phyloP scores from a whole-genome alignment of 2,888 invertebrate genomes.

The Prenolepis imparis region DNA sequence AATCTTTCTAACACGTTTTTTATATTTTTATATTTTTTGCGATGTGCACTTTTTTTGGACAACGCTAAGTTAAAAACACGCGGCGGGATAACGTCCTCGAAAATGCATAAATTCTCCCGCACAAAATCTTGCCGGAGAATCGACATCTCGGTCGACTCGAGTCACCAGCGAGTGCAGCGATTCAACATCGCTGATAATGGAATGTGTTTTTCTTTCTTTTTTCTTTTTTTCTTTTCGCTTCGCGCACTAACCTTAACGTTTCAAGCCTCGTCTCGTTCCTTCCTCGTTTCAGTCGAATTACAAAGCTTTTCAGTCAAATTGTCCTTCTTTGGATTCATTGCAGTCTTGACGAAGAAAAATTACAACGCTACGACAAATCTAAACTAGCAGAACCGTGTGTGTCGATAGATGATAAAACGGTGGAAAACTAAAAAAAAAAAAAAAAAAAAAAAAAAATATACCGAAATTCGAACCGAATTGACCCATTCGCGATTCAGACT shows the following conservation, averaged over 20 bases:
- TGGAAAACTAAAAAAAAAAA: conserved; percentile 6
- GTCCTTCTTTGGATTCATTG: conserved; percentile 75
- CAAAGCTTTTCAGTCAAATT: conserved; percentile 66
- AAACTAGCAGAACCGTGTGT: conserved; percentile 38
- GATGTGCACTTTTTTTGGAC: neutral
- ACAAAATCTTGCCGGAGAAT: conserved; percentile 36
- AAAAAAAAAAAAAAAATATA: conserved; percentile 7
- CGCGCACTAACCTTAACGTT: conserved; percentile 35
- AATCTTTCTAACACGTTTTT: neutral
- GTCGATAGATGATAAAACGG: conserved; percentile 40
- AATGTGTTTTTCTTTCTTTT: conserved; percentile 61
- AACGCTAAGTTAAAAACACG: conserved; percentile 6
- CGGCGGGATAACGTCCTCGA: conserved; percentile 47
- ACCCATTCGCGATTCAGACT: conserved; percentile 1
- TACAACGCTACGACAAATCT: conserved; percentile 40
- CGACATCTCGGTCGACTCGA: conserved; percentile 31
- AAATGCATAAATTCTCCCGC: conserved; percentile 9
- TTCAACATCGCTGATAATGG: conserved; percentile 58
- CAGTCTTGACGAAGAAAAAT: conserved; percentile 69
- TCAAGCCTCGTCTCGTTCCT: conserved; percentile 22
- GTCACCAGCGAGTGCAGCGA: conserved; percentile 14
- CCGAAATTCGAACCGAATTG: neutral
- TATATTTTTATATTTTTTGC: neutral
- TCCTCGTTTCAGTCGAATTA: conserved; percentile 37
- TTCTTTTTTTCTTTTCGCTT: neutral